A percentile compares a stretch with the other conserved stretches of the same genome.
These are phyloP conservation scores for Varroa destructor DNA, from an alignment of 1,140 invertebrate species.

Conservation along the genomic window DNA sequence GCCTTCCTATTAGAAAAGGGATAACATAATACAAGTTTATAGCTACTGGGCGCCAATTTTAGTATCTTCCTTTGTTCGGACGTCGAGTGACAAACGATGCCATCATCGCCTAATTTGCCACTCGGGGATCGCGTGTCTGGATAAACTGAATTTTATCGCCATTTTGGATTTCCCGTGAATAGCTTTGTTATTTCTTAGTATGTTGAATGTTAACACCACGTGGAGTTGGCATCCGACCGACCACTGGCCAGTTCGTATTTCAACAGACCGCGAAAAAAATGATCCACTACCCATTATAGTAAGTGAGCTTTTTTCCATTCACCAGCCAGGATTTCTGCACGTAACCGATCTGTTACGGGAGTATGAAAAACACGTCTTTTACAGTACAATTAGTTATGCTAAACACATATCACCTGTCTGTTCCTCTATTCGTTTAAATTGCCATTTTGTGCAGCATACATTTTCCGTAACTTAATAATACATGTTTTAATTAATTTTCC, in stretches of 20 bases:
- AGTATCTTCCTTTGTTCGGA: too few species aligned
- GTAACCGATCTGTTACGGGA: conserved; percentile 40
- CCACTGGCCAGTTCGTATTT: conserved; percentile 35
- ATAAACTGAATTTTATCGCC: not conserved
- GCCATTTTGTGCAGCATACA: not conserved
- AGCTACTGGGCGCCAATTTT: too few species aligned
- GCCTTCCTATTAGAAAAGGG: too few species aligned
- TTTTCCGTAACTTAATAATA: not conserved
- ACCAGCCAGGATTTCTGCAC: conserved; percentile 28
- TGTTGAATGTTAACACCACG: conserved; percentile 35
- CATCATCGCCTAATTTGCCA: not conserved
- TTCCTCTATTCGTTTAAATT: conserved; percentile 2
- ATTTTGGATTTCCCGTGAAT: not conserved
- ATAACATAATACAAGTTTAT: too few species aligned
- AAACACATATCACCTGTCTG: not conserved
- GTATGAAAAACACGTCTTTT: conserved; percentile 41
- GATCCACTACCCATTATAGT: not conserved
- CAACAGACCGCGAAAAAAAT: conserved; percentile 29
- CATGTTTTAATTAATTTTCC: conserved; percentile 1
- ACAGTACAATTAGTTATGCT: conserved; percentile 12
- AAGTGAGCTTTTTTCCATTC: conserved; percentile 9
- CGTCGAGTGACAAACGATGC: not conserved
- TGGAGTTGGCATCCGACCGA: conserved; percentile 36
- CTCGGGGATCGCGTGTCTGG: not conserved
- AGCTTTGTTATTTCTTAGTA: not conserved